Base-by-base conservation (phyloP, 2,113 vertebrate species). In the Megalops atlanticus region DNA sequence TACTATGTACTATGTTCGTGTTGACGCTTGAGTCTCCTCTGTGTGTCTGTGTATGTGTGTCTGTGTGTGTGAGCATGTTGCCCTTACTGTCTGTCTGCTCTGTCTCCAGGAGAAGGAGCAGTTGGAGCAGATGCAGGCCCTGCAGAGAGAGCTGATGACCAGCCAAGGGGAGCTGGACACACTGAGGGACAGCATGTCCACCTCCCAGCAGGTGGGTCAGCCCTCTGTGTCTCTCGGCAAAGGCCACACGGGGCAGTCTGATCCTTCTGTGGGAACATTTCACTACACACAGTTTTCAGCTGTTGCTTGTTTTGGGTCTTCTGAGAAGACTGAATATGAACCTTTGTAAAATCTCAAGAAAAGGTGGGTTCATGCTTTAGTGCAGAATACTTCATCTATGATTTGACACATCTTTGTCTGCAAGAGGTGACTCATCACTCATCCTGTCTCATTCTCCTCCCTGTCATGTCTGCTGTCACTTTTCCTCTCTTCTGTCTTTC, bases 131-230 rank as follows among this genome's bases (percentile, higher is more conserved):
- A 87, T 99, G 45, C 96, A 96, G 84, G 91, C 85, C 0, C 85
- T 99, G 78, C 96, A 96, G 89, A 94, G 87, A 68, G 96, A 99
- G 87, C 93, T 98, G 73, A 49, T 92, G 83, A 91, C 91, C 88
- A 98, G 94, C 89, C 94, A 92, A 75, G 90, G 92, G 70, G 96
- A 97, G 86, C 89, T 97, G 76, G 94, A 95, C 72, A 85, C 89
- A 73, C 93, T 97, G 16, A 95, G 95, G 72, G 85, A 88, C 80
- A 94, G 80, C 0, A 80, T 96, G 84, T 89, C 91, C 38, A 93
- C 92, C 2, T 95, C 94, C 10, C 92, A 92, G 0, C 94, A 97
- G 96, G 98, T 99, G 78, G 87, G 87, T 40, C 73, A 11, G 79
- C 6, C 36, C n/a, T 47, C 18, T n/a, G n/a, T n/a, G n/a, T n/a